phyloP scores from a whole-genome alignment of 2,888 invertebrate genomes.

The Agrochola lota region DNA sequence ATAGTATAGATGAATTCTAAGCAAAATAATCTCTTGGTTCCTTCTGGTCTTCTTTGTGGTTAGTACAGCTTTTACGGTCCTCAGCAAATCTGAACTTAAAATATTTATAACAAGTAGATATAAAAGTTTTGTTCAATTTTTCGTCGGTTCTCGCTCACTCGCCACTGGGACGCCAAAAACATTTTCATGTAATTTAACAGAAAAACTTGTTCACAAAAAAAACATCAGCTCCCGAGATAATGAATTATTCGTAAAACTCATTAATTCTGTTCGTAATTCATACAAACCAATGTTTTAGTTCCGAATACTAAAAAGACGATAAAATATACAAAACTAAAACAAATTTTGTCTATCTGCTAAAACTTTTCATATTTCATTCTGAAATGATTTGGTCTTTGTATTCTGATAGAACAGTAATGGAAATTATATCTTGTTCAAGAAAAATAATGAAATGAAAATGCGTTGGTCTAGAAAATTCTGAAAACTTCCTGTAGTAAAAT shows the following conservation, averaged over 20 bases:
- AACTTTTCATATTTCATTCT: constrained; percentile 41
- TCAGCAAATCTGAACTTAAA: background rate
- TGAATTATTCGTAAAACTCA: constrained; percentile 28
- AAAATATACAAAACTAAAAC: constrained; percentile 32
- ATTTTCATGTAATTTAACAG: background rate
- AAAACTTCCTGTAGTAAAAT: constrained; percentile 23
- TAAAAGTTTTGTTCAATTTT: background rate
- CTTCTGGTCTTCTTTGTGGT: background rate
- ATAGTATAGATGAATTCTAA: no score
- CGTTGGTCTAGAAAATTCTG: constrained; percentile 17
- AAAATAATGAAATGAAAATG: constrained; percentile 49
- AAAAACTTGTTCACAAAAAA: constrained; percentile 8
- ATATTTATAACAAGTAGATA: background rate
- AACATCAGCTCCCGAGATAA: constrained; percentile 1
- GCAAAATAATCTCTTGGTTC: background rate
- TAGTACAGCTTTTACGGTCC: no score
- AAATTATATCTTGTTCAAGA: constrained; percentile 15
- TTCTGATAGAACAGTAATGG: constrained; percentile 6
- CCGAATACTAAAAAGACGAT: constrained; percentile 19
- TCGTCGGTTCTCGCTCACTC: background rate
- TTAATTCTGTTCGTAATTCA: constrained; percentile 38
- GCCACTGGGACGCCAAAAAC: background rate
- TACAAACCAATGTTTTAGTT: constrained; percentile 30
- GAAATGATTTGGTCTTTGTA: constrained; percentile 35
- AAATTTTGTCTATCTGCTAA: constrained; percentile 28